phyloP scores from a whole-genome alignment of 2,113 vertebrate genomes.

The Sander vitreus region DNA sequence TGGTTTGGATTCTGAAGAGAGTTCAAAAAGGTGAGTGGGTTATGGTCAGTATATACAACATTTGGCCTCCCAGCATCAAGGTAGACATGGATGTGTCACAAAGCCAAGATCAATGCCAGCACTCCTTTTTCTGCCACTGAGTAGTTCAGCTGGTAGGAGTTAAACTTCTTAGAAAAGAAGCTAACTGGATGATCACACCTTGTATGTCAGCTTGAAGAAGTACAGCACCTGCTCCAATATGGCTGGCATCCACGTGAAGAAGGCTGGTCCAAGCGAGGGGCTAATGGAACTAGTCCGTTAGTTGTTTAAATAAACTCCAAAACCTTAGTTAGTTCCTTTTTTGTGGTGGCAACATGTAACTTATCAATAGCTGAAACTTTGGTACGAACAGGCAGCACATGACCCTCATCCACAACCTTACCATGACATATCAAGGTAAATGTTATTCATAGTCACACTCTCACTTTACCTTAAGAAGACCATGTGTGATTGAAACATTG shows the following conservation, averaged over 20 bases:
- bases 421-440: not conserved
- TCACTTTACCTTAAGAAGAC: not conserved
- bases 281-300: not conserved
- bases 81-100: not conserved
- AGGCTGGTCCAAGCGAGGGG: not conserved
- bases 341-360: too few relatives aligned
- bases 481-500: not conserved
- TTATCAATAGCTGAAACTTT: not conserved
- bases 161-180: not conserved
- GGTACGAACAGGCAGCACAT: not conserved
- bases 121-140: not conserved
- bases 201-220: not conserved
- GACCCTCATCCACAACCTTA: not conserved
- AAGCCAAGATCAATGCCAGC: not conserved
- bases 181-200: not conserved
- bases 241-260: not conserved
- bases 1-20: constrained; percentile 7
- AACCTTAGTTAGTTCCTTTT: not conserved
- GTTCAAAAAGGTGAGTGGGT: not conserved
- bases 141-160: not conserved
- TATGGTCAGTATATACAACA: not conserved
- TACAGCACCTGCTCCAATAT: not conserved
- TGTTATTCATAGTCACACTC: not conserved
- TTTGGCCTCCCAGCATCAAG: not conserved
- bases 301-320: not conserved